Evolutionary conservation across 1,140 invertebrate genomes (phyloP).

Genomic region (Lepidurus arcticus): DNA sequence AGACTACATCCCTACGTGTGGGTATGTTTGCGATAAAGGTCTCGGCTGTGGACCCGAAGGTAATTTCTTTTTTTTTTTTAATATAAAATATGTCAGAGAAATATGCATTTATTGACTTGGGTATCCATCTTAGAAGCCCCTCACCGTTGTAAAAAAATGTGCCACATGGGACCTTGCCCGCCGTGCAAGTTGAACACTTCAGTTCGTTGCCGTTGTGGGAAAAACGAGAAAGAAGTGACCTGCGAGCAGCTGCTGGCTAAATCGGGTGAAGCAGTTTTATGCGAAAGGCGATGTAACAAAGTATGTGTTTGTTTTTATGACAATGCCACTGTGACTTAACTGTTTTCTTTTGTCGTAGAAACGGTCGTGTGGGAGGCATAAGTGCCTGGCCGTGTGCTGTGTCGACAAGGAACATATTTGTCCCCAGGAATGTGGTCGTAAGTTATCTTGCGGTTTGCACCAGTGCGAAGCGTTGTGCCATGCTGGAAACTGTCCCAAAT

Average conservation of each 20-base stretch:
- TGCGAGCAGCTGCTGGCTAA: constrained; percentile 59
- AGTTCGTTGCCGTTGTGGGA: constrained; percentile 85
- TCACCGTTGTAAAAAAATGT: constrained; percentile 66
- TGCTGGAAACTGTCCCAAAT: constrained; percentile 75
- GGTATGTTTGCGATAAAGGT: constrained; percentile 66
- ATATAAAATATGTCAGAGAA: too few species aligned
- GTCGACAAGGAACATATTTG: constrained; percentile 80
- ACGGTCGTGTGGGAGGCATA: constrained; percentile 77
- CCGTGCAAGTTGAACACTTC: constrained; percentile 69
- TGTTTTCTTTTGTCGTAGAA: constrained; percentile 50
- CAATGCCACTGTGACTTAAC: constrained; percentile 22
- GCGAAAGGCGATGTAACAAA: constrained; percentile 83
- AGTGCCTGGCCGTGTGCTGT: constrained; percentile 81
- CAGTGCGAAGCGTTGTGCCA: constrained; percentile 85
- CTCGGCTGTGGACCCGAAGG: constrained; percentile 69
- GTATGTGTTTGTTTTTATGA: constrained; percentile 44
- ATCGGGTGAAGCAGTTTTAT: constrained; percentile 65
- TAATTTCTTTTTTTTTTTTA: background rate
- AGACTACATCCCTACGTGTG: constrained; percentile 81
- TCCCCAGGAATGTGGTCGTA: constrained; percentile 70
- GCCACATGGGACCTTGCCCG: constrained; percentile 77
- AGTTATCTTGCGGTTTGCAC: constrained; percentile 76
- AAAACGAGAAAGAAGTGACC: constrained; percentile 70
- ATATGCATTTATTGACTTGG: constrained; percentile 34
- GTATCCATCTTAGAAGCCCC: constrained; percentile 47